Evolutionary conservation across 1,140 invertebrate species (phyloP), one percentile per base, ranked within the genome.

Genomic region (Capitella teleta): DNA sequence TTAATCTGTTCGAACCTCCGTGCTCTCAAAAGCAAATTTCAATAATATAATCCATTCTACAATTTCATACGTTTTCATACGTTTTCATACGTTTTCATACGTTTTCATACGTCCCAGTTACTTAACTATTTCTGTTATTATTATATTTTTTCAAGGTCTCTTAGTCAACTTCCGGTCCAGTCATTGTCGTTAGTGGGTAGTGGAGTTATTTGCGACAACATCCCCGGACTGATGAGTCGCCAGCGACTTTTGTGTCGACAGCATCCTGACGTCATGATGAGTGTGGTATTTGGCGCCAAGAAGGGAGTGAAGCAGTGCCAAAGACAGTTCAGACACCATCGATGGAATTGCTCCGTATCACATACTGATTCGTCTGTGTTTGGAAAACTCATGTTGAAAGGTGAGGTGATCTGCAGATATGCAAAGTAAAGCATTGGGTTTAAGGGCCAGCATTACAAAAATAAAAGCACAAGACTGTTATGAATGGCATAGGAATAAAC

Each of bases 281-380:
- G 61, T 45, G 61, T 73, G 6, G 61, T 62, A 0, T 41, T 60
- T 26, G 72, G 70, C 1, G 70, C 70, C 25, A 59, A 64, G 30
- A 52, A 69, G 42, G 70, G 68, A 21, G 70, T 74, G 14, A 50
- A 50, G 1, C 69, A 74, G 45, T 74, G 72, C 50, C 70, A 73
- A 51, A 57, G 55, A 26, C 72, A 74, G 49, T 73, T 74, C 44
- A 52, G 58, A 47, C 51, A 60, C 37, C 57, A 66, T 24, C 57
- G 68, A 21, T 74, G 72, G 72, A 74, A 74, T 44, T 74, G 72
- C 54, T 63, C 64, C 23, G 68, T 62, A 3, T 59, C 68, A 8
- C 54, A 61, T 24, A 52, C 62, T 36, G 66, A 70, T 46, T 50
- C 65, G 2, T 63, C 63, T 0, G 62, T 71, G 1, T 71, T 71